Base-by-base conservation (phyloP, 1,140 invertebrate genomes). In the Caenorhabditis tropicalis region DNA sequence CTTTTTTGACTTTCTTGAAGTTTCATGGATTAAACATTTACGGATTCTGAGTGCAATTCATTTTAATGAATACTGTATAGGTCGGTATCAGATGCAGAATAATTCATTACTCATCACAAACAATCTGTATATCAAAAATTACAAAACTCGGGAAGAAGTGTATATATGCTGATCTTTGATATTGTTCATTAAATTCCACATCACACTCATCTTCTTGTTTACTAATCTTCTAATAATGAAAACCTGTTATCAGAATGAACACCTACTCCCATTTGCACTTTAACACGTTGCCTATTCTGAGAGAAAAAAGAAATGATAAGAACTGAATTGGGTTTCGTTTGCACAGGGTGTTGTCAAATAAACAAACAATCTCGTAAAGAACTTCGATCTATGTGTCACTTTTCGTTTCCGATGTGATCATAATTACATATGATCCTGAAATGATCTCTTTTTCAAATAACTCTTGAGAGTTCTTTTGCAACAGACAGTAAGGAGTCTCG, bases 241-340 rank as follows among this genome's bases (percentile, higher is more conserved):
- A 56, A 56, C 53, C 53, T 56, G 53, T 29, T 56, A 56, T 56
- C 53, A 27, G 4, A 9, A 10, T 65, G 58, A 65, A 65, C 58
- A 65, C 31, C 48, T 24, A 56, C 21, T 56, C 48, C 48, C 48
- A 51, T 29, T 65, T 65, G 58, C 58, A 65, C 58, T 65, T 65
- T 65, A 27, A 16, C 2, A 65, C 27, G 0, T 24, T 51, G 16
- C 0, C 2, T 5, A 33, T 56, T 56, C 53, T 16, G n/a, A 24
- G 39, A 43, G 39, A 43, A 56, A n/a, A 56, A n/a, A 51, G 48
- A 51, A 51, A 15, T 51, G 48, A 51, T 51, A 51, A 51, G 48
- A 24, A 56, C 27, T 12, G 33, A 19, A 56, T 65, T 15, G 19
- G 53, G 24, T 56, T 56, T 16, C 3, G 58, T 65, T 65, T 65